Evolutionary conservation across 1,140 invertebrate species (phyloP), one percentile per base, ranked within the genome.

Genomic region (Drosophila navojoa): DNA sequence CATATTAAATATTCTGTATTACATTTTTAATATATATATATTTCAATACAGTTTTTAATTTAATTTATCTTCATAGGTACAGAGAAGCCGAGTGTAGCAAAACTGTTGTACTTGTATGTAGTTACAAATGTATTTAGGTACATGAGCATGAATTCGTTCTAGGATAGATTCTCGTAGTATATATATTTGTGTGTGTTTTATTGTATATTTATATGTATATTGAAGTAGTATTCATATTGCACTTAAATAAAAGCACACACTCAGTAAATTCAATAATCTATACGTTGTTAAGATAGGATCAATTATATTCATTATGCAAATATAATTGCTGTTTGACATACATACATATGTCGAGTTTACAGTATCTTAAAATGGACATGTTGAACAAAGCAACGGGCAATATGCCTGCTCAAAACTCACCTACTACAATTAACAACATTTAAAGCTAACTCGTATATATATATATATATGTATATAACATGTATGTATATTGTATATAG

Each of bases 371-470:
- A 76, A 81, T 81, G 76, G 79, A 87, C 81, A 27, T 73, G 71
- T 81, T 81, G 75, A 72, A 66, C 71, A 55, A 76, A 70, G 77
- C 78, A 85, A 85, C 81, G 58, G 38, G 49, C 47, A 79, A 78
- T 74, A 74, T 68, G 71, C 69, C 50, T 75, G 55, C 60, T 77
- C 45, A 66, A 81, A 76, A 61, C 57, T 70, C 71, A 77, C 49
- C 79, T 81, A 73, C 62, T 81, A 82, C 58, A 70, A 19, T 70
- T 67, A 87, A 82, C 69, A 89, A 87, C 76, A 79, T 79, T 77
- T 79, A 86, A 76, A 69, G 79, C 82, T 89, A 82, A 27, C 15
- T 75, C 35, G 35, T 49, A 58, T 7, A 62, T 62, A 52, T 60
- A 49, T 45, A 45, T 45, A 16, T 15, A 44, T 60, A 45, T 45